Base-by-base conservation (phyloP, 1,140 invertebrate genomes). In the Coptotermes formosanus region DNA sequence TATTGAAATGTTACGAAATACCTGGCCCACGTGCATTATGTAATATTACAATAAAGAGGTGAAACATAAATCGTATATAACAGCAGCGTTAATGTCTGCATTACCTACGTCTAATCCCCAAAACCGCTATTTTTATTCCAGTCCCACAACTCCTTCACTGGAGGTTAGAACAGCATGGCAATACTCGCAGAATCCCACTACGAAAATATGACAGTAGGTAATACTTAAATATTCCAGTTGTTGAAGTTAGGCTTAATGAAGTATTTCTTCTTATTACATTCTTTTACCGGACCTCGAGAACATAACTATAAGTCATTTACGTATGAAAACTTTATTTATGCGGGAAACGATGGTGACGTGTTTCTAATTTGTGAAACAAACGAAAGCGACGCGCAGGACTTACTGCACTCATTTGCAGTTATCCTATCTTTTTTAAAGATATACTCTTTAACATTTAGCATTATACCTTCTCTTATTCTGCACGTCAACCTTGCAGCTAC, bases 331-430 rank as follows among this genome's bases (percentile, higher is more conserved):
- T 84, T 84, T 84, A 48, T 55, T 45, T 84, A 59, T 59, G 83
- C 83, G 48, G 43, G 83, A 84, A 55, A 84, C 48, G 83, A 30
- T 84, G n/a, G 48, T 84, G 83, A 84, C 83, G 48, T 84, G 83
- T 84, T 84, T 84, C 32, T n/a, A 21, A 82, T 32, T 30, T 84
- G 44, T 32, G 9, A 45, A 84, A 84, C 83, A 84, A 84, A 84
- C 55, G 48, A 59, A 16, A 11, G 83, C 25, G 38, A 82, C 9
- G 30, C 0, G 43, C n/a, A 75, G 14, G 16, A 75, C 8, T 75
- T 75, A 75, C 1, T 75, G n/a, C 25, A 75, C 25, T 1, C 11
- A n/a, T 6, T 11, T 75, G 7, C n/a, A n/a, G 64, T 30, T n/a
- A 14, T 75, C 14, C 14, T 75, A 30, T 30, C 25, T 75, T 30